Evolutionary conservation across 2,797 vertebrate genomes (phyloP).

Genomic region (Epinephelus malabaricus): DNA sequence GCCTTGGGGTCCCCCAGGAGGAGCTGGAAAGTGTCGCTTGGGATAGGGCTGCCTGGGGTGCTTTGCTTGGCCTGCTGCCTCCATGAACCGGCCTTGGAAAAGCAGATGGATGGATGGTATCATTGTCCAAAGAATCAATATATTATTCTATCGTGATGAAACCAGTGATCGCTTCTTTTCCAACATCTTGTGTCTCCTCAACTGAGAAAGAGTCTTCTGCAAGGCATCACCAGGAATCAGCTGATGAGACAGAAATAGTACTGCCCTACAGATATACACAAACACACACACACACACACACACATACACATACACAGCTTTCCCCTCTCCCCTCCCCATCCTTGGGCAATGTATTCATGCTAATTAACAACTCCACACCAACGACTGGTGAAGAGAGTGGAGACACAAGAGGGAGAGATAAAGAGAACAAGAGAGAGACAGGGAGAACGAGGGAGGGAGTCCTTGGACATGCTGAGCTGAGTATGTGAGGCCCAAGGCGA

Average conservation of each 20-base stretch:
- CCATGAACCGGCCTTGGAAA: too few relatives aligned
- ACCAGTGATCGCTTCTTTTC: constrained; percentile 2
- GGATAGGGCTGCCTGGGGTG: too few relatives aligned
- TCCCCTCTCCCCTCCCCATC: constrained; percentile 41
- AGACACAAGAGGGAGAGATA: constrained; percentile 39
- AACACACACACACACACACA: neutral
- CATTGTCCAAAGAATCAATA: too few relatives aligned
- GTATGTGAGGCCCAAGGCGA: constrained; percentile 23
- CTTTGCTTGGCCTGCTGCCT: too few relatives aligned
- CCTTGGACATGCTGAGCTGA: constrained; percentile 37
- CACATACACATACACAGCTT: constrained; percentile 17
- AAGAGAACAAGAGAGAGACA: constrained; percentile 30
- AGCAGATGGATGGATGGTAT: too few relatives aligned
- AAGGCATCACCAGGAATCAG: constrained; percentile 66
- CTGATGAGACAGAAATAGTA: constrained; percentile 81
- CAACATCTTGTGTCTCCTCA: constrained; percentile 17
- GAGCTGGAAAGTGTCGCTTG: too few relatives aligned
- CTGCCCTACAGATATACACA: constrained; percentile 30
- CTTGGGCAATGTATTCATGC: constrained; percentile 78
- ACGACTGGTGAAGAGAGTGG: constrained; percentile 46
- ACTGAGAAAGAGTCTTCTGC: constrained; percentile 39
- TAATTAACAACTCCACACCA: constrained; percentile 82
- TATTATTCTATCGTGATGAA: too few relatives aligned
- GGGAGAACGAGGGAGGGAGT: constrained; percentile 39
- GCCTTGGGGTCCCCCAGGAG: too few relatives aligned